Percentiles rank a stretch among this genome's conserved stretches.
phyloP scores from a whole-genome alignment of 2,797 vertebrate genomes.

The Chromobotia macracanthus region DNA sequence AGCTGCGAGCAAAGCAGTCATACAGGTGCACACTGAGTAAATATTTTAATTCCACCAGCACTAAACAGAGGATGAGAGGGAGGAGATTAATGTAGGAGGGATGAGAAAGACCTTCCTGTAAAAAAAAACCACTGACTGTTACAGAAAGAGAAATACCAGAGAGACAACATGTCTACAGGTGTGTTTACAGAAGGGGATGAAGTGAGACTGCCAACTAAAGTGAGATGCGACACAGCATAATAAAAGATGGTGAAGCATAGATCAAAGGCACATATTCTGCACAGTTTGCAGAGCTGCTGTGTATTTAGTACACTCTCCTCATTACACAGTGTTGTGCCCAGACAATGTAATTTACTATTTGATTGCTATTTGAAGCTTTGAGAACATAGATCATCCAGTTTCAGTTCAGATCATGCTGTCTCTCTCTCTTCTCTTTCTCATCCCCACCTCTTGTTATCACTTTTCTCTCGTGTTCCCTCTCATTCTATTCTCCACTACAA shows the following conservation, averaged over 20 bases:
- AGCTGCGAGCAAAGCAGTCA: neutral
- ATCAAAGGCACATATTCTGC: neutral
- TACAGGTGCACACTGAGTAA: constrained; percentile 30
- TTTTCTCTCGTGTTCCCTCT: neutral
- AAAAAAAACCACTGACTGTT: neutral
- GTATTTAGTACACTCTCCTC: no score
- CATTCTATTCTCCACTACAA: neutral
- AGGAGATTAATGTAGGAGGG: neutral
- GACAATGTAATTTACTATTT: constrained; percentile 15
- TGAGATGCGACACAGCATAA: constrained; percentile 26
- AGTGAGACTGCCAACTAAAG: constrained; percentile 1
- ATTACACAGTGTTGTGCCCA: neutral
- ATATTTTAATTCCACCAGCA: constrained; percentile 30
- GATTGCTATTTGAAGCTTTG: constrained; percentile 37
- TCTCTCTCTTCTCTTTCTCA: neutral
- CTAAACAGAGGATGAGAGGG: constrained; percentile 5
- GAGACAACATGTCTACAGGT: constrained; percentile 8
- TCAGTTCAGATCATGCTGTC: constrained; percentile 1
- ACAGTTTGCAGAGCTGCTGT: constrained; percentile 16
- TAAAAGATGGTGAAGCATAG: neutral
- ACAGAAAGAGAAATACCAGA: constrained; percentile 2
- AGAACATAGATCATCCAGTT: constrained; percentile 17
- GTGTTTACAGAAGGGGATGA: neutral
- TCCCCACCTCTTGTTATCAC: neutral
- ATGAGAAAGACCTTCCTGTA: constrained; percentile 5